A percentile compares a stretch with the other conserved stretches of the same genome.
These are phyloP conservation scores for Linurgus olivaceus DNA, from an alignment of 2,797 vertebrate genomes.

Conservation along the genomic window DNA sequence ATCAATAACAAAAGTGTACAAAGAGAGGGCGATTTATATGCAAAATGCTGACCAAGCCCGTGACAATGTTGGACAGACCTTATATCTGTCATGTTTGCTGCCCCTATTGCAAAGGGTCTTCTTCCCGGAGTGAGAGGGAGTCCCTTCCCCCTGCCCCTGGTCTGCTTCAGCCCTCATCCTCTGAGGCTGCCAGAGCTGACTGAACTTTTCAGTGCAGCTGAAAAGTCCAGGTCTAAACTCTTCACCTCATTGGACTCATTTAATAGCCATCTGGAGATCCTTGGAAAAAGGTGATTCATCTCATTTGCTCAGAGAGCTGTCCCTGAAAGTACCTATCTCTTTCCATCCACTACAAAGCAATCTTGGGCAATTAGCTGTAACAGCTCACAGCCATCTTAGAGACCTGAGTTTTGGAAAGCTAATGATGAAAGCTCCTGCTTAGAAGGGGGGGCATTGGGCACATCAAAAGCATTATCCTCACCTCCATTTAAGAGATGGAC, in stretches of 20 bases:
- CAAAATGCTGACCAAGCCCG: rapidly evolving
- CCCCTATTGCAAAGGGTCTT: rapidly evolving
- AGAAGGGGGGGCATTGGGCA: neutral
- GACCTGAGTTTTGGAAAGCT: neutral
- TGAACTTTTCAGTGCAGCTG: neutral
- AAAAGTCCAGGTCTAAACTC: neutral
- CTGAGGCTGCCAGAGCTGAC: neutral
- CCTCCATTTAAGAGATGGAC: neutral
- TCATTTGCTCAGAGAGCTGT: neutral
- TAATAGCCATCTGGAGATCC: neutral
- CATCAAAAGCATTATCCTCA: neutral
- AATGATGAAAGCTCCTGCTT: neutral
- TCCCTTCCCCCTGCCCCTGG: neutral
- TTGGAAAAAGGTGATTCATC: neutral
- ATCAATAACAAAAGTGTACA: neutral
- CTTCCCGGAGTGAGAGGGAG: neutral
- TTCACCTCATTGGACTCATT: neutral
- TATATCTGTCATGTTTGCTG: rapidly evolving
- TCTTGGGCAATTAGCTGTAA: neutral
- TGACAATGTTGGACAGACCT: neutral
- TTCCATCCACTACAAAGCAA: neutral
- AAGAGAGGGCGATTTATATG: neutral
- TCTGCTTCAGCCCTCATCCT: neutral
- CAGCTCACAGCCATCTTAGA: neutral
- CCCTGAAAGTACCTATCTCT: neutral